Conservation (phyloP, 2,888 invertebrate species). For the Heliconius erato region DNA sequence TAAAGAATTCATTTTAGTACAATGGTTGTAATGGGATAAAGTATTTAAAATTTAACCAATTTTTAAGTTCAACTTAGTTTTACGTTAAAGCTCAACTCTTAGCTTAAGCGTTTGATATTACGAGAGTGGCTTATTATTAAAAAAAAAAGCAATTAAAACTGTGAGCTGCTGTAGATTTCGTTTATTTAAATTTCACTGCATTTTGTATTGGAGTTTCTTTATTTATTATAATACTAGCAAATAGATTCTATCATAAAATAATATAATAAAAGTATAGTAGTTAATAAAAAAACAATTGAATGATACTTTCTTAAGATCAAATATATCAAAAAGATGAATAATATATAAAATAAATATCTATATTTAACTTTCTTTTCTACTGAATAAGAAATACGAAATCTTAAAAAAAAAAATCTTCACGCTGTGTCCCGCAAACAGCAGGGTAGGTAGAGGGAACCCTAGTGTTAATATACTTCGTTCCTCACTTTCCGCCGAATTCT, state of each 20-base stretch:
- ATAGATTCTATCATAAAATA: not conserved
- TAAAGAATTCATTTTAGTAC: not conserved
- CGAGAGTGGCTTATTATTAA: conserved; percentile 9
- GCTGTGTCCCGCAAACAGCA: too few relatives aligned
- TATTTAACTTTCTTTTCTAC: too few relatives aligned
- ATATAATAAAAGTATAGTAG: too few relatives aligned
- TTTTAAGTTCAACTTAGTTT: not conserved
- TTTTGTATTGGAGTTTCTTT: not conserved
- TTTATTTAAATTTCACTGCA: not conserved
- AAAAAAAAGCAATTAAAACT: conserved; percentile 12
- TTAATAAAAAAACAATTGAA: too few relatives aligned
- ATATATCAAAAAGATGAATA: too few relatives aligned
- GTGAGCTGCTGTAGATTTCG: conserved; percentile 3
- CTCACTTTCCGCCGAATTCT: too few relatives aligned
- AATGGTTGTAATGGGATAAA: not conserved
- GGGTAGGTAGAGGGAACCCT: too few relatives aligned
- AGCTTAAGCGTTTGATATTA: conserved; percentile 5
- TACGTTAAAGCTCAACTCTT: conserved; percentile 1
- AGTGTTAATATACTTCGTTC: too few relatives aligned
- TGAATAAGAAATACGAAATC: too few relatives aligned
- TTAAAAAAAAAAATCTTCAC: too few relatives aligned
- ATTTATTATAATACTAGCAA: not conserved
- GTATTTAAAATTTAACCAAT: not conserved
- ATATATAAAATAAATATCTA: too few relatives aligned
- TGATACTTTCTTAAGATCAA: too few relatives aligned